Percentiles rank a stretch among this genome's conserved stretches.
phyloP scores from a whole-genome alignment of 64 coral and sea anemone species.

The Stichodactyla mertensii region DNA sequence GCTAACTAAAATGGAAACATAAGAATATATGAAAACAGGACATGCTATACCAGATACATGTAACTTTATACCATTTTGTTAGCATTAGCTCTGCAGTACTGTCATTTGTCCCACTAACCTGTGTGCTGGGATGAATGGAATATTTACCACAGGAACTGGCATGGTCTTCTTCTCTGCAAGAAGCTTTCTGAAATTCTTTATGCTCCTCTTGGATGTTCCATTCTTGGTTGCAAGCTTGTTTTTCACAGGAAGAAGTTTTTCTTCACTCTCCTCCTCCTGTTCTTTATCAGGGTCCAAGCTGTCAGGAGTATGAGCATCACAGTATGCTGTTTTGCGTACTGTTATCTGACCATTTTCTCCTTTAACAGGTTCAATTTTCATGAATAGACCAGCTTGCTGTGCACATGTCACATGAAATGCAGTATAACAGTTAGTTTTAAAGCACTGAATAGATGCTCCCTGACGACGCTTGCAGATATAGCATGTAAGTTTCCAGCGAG shows the following conservation, averaged over 20 bases:
- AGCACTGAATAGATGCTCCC: slow-evolving; percentile 98
- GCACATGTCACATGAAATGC: slow-evolving; percentile 99
- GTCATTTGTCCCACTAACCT: slow-evolving; percentile 44
- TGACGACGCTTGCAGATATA: slow-evolving; percentile 93
- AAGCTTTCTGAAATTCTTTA: slow-evolving; percentile 93
- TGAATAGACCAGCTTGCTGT: slow-evolving; percentile 96
- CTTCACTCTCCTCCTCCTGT: slow-evolving; percentile 59
- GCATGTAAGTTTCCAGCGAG: slow-evolving; percentile 89
- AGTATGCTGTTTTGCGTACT: slow-evolving; percentile 89
- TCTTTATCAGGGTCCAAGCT: slow-evolving; percentile 68
- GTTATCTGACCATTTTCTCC: slow-evolving; percentile 88
- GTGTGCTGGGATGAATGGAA: slow-evolving; percentile 98
- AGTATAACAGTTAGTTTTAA: slow-evolving; percentile 99
- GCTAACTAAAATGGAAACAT: no score
- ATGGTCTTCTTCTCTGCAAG: slow-evolving; percentile 93
- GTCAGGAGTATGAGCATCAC: slow-evolving; percentile 86
- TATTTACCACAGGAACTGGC: slow-evolving; percentile 93
- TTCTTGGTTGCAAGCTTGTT: slow-evolving; percentile 36
- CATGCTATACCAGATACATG: no score
- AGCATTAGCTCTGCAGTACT: no score
- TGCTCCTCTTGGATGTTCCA: slow-evolving; percentile 71
- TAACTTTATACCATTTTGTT: no score
- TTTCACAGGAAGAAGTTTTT: slow-evolving; percentile 34
- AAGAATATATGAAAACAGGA: no score
- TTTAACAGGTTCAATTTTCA: slow-evolving; percentile 98